Base-by-base conservation (phyloP, 2,113 vertebrate species). In the Albula goreensis region DNA sequence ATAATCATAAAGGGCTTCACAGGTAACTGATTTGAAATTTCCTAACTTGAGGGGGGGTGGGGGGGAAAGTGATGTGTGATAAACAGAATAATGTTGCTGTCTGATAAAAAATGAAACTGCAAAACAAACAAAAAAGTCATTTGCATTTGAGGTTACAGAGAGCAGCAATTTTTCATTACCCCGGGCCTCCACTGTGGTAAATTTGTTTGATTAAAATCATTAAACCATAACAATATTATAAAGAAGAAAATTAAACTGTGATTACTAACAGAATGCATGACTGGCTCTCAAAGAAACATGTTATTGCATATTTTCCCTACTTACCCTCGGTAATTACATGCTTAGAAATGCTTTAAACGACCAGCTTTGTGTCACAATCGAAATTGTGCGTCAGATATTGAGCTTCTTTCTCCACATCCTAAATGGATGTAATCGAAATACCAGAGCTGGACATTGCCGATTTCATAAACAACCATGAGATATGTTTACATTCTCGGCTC, bases 181-280 rank as follows among this genome's bases (percentile, higher is more conserved):
- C 50, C 22, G 81, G 53, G 66, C 82, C 83, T 86, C 50, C 77
- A 84, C 63, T 82, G 82, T 81, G 82, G 79, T 86, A 53, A 85
- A 78, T 89, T 49, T 82, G 53, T 87, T 88, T 92, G 87, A 92
- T 92, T 90, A 60, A 57, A 89, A 89, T 85, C 86, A 86, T 88
- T 89, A 90, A 89, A 91, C 86, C 87, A 87, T 86, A 81, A 60
- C 83, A 83, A 89, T 87, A 87, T 87, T 86, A 85, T 88, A 66
- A 82, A 77, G 81, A 90, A 87, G 80, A 83, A 90, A 88, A 89
- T 92, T 77, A 91, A 89, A 88, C 80, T 92, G 85, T 88, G 86
- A 91, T 90, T 88, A 87, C 87, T 86, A 87, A 85, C 70, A 50
- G 66, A 87, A 85, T 88, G 87, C 80, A 77, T 88, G 87, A 86